Evolutionary conservation across 2,113 vertebrate genomes (phyloP), one percentile per base, ranked within the genome.

Genomic region (Datnioides undecimradiatus): DNA sequence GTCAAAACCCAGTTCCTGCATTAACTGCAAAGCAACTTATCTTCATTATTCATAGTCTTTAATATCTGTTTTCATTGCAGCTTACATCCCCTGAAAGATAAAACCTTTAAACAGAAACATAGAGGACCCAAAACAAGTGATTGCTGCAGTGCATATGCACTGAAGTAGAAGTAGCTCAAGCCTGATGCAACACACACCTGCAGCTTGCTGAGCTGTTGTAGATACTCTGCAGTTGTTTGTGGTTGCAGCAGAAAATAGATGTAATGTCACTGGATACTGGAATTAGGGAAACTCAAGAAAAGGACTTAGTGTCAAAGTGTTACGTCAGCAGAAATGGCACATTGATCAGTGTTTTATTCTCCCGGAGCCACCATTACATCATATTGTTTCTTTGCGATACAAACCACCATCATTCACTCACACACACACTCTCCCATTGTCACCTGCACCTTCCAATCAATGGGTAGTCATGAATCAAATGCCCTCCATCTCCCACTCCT

Each of bases 381-480:
- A 46, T 21, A 7, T 16, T 49, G 6, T 48, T 25, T 60, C 17
- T 68, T 21, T 16, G 34, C 8, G 8, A 9, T 51, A 52, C 40
- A 52, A 68, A 21, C 9, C 5, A 34, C 1, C 6, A 19, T 34
- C 34, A 23, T 29, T 23, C 64, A 25, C 29, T 16, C 43, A 34
- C 31, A 34, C 40, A 45, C 58, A 51, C 49, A 41, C 17, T 14
- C 13, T 3, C 2, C 0, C 23, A 25, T 12, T 51, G 33, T 60
- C 55, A 58, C 43, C 25, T 60, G 76, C 51, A 68, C 23, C 43
- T 29, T 48, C 19, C 46, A 71, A 65, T 72, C 38, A 55, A 64
- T 72, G 25, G 8, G 3, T 38, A 38, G 38, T 64, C 67, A 69
- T 57, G 68, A 65, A 66, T 73, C 51, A 67, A 60, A 67, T 43